Evolutionary conservation across 1,140 invertebrate genomes (phyloP).

Genomic region (Aphis gossypii): DNA sequence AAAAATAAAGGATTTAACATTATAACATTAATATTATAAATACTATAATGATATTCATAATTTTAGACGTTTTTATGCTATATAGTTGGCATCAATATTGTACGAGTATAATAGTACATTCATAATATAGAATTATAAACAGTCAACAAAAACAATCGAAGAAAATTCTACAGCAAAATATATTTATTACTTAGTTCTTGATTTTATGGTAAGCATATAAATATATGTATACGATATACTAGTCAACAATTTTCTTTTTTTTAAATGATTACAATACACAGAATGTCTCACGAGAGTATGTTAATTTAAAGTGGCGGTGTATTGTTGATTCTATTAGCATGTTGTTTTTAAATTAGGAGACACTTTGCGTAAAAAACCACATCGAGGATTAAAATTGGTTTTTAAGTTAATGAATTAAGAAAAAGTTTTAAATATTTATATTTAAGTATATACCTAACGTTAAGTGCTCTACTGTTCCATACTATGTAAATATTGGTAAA

Average conservation of each 20-base stretch:
- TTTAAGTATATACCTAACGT: not conserved
- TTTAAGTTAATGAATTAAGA: not conserved
- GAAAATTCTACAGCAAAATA: not conserved
- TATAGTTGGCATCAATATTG: not conserved
- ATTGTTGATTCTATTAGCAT: not conserved
- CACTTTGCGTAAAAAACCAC: not conserved
- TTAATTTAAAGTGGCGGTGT: not conserved
- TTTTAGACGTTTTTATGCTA: not conserved
- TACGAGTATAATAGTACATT: not conserved
- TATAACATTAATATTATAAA: not conserved
- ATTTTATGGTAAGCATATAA: not conserved
- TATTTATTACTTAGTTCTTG: not conserved
- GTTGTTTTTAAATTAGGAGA: not conserved
- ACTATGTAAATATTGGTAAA: not conserved
- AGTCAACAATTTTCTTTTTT: not conserved
- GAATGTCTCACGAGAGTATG: not conserved
- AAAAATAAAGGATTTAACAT: not conserved
- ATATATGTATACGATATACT: not conserved
- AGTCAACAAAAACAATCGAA: not conserved
- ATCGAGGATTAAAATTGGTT: not conserved
- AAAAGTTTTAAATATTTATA: not conserved
- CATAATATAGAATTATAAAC: not conserved
- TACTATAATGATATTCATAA: not conserved
- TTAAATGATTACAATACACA: not conserved
- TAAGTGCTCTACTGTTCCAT: not conserved